These are phyloP conservation scores for Muschampia plurimacula DNA, from an alignment of 2,888 invertebrate genomes.

Conservation along the genomic window DNA sequence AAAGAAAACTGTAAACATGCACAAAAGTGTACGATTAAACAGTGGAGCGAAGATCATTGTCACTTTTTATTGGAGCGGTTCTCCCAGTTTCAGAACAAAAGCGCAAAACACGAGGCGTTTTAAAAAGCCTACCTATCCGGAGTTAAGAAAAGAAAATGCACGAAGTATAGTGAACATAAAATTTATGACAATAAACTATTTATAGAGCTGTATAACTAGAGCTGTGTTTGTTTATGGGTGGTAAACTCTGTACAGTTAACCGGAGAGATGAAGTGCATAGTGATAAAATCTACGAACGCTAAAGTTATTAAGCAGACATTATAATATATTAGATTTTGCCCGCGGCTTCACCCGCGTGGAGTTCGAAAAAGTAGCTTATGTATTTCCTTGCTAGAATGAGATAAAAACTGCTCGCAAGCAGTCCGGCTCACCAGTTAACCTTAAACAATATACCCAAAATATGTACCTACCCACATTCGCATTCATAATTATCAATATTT, in stretches of 20 bases:
- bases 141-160: slow-evolving; percentile 16
- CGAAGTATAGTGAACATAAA: background rate
- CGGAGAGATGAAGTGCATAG: background rate
- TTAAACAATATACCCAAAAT: no score
- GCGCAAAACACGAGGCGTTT: slow-evolving; percentile 22
- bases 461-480: no score
- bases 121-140: slow-evolving; percentile 17
- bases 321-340: no score
- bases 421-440: no score
- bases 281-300: no score
- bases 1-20: slow-evolving; percentile 30
- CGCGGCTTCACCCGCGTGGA: no score
- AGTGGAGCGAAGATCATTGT: slow-evolving; percentile 34
- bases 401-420: no score
- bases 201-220: background rate
- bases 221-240: background rate
- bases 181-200: slow-evolving; percentile 1
- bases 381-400: no score
- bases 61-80: slow-evolving; percentile 36
- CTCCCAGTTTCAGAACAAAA: slow-evolving; percentile 32
- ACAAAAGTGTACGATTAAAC: slow-evolving; percentile 37
- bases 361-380: no score
- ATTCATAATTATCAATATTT: no score
- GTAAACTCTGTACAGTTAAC: background rate
- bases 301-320: no score